Base-by-base conservation (phyloP, 2,113 vertebrate species). In the Sinocyclocheilus maitianheensis region DNA sequence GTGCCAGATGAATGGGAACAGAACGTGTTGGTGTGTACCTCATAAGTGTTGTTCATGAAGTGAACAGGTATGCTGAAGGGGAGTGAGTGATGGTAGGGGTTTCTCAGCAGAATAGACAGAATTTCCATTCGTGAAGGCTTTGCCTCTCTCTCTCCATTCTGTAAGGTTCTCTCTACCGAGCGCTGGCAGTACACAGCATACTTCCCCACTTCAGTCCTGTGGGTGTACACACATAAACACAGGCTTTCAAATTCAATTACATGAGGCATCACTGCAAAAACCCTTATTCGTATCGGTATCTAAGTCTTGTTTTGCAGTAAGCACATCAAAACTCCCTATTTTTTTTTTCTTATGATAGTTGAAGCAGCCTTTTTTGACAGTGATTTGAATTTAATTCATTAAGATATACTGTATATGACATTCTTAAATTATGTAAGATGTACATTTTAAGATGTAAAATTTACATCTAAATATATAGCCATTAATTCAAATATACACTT, bases 41-140 rank as follows among this genome's bases (percentile, higher is more conserved):
- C 96, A 90, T 97, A 97, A 9, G 96, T 96, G 87, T 94, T 95
- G 5, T 96, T 97, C 95, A 96, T 96, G 84, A 97, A 97, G 92
- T 97, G 97, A 48, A 97, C 96, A 0, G 97, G 97, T 91, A 97
- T 97, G 92, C 97, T 97, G 92, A 97, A 97, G 3, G 97, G 97
- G 75, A 97, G 92, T 0, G 97, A 97, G 81, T 97, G 97, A 90
- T 97, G 97, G 90, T 96, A 97, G 3, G 97, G 97, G 92, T 97
- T 97, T 83, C 97, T 95, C 91, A 97, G 93, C 86, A 97, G 92
- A 93, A 97, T 97, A 88, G 96, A 97, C 71, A 97, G 93, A 5
- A 97, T 95, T 93, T 97, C 97, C 96, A 97, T 97, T 0, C 97
- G 94, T 0, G 97, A 97, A 1, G 97, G 97, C 89, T 93, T 96